Percentiles rank a stretch among this genome's conserved stretches.
phyloP scores from a whole-genome alignment of 2,113 vertebrate species.

The Eulacestoma nigropectus region DNA sequence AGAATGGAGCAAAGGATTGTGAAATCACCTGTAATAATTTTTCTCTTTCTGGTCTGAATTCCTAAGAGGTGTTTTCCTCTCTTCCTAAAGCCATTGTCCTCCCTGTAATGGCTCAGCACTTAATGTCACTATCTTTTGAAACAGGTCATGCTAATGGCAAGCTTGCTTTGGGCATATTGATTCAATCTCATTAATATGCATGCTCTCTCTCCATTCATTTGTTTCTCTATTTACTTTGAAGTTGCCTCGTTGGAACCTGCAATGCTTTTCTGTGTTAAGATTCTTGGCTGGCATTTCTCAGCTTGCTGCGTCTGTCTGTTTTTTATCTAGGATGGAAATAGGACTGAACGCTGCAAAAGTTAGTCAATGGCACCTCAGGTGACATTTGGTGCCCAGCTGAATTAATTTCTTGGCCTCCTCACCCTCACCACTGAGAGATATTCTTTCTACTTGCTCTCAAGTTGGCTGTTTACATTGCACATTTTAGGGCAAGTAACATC shows the following conservation, averaged over 20 bases:
- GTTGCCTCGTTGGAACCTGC: constrained; percentile 17
- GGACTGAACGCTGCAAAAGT: neutral
- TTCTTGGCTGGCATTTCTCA: constrained; percentile 35
- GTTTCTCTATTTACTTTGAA: constrained; percentile 58
- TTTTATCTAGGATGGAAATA: constrained; percentile 1
- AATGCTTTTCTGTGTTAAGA: constrained; percentile 12
- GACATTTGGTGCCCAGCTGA: neutral
- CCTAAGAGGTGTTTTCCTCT: constrained; percentile 8
- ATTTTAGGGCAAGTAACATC: neutral
- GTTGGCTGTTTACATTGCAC: neutral
- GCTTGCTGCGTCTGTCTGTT: neutral
- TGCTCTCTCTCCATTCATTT: constrained; percentile 2
- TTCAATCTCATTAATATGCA: constrained; percentile 49
- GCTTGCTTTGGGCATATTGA: constrained; percentile 2
- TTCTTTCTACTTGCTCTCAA: neutral
- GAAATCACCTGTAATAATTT: constrained; percentile 31
- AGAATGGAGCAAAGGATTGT: neutral
- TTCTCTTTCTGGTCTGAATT: constrained; percentile 45
- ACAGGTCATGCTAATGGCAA: constrained; percentile 45
- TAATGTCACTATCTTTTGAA: constrained; percentile 42
- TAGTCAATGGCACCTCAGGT: constrained; percentile 6
- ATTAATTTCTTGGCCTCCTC: constrained; percentile 7
- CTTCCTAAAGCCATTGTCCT: neutral
- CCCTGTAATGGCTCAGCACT: neutral
- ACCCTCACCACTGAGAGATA: neutral